Conservation (phyloP, 2,888 invertebrate genomes). For the Digitonthophagus gazella region DNA sequence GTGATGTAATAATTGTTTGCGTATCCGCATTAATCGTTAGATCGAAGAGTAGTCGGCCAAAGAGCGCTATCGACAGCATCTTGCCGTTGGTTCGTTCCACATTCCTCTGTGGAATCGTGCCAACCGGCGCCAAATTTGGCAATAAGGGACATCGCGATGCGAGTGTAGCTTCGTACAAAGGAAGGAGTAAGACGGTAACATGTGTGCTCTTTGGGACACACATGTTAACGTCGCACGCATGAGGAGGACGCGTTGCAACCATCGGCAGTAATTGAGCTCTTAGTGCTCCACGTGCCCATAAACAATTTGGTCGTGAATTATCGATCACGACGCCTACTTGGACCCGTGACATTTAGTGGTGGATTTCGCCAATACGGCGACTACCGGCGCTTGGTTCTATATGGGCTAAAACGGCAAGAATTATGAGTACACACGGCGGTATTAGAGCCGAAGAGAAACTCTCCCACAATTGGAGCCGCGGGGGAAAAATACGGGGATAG, state of each 20-base stretch:
- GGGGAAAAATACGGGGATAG: not conserved
- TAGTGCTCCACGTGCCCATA: slow-evolving; percentile 22
- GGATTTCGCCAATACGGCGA: not conserved
- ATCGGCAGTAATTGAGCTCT: not conserved
- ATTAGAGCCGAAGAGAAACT: not conserved
- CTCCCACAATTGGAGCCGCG: not conserved
- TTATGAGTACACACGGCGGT: not conserved
- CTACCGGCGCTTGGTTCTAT: not conserved
- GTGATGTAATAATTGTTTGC: not conserved
- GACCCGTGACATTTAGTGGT: not conserved
- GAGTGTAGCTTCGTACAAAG: no score
- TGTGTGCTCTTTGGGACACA: not conserved
- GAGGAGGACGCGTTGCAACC: not conserved
- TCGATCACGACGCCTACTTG: slow-evolving; percentile 29
- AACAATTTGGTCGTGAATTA: slow-evolving; percentile 35
- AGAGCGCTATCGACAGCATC: not conserved
- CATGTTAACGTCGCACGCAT: not conserved
- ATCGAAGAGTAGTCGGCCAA: not conserved
- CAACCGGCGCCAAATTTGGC: not conserved
- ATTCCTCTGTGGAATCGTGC: not conserved
- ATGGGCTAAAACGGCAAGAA: not conserved
- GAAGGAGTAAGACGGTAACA: not conserved
- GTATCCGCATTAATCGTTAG: not conserved
- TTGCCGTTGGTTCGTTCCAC: not conserved
- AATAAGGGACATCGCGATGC: not conserved